Evolutionary conservation across 2,113 vertebrate species (phyloP).

Genomic region (Odontophorus gujanensis): DNA sequence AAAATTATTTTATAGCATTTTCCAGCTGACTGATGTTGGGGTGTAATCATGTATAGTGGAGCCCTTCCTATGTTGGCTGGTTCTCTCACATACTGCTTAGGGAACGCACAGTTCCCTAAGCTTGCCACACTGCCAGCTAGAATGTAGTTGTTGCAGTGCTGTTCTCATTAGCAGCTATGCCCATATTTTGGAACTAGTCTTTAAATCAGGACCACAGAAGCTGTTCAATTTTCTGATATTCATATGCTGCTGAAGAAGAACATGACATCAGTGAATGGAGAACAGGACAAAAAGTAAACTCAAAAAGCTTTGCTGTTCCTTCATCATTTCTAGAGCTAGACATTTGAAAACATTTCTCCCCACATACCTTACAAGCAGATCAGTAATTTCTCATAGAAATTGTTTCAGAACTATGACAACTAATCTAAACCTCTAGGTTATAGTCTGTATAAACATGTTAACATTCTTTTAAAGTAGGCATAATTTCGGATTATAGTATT

Average conservation of each 20-base stretch:
- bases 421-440: not conserved
- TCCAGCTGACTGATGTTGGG: not conserved
- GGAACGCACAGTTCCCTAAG: rapidly evolving
- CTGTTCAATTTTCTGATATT: not conserved
- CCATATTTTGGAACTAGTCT: not conserved
- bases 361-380: not conserved
- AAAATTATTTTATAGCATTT: not conserved
- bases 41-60: not conserved
- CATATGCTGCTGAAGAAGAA: not conserved
- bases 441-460: not conserved
- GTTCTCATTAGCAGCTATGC: not conserved
- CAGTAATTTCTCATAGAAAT: not conserved
- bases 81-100: not conserved
- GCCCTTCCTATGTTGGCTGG: not conserved
- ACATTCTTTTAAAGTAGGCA: not conserved
- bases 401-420: not conserved
- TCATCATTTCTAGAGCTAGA: not conserved
- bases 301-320: not conserved
- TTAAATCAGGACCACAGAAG: not conserved
- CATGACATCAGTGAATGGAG: not conserved
- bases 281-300: not conserved
- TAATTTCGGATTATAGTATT: not conserved
- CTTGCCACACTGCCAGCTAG: not conserved
- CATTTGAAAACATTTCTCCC: not conserved
- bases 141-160: not conserved